These are phyloP conservation scores for Anthopleura xanthogrammica DNA, from an alignment of 92 coral and sea anemone species.

Conservation along the genomic window DNA sequence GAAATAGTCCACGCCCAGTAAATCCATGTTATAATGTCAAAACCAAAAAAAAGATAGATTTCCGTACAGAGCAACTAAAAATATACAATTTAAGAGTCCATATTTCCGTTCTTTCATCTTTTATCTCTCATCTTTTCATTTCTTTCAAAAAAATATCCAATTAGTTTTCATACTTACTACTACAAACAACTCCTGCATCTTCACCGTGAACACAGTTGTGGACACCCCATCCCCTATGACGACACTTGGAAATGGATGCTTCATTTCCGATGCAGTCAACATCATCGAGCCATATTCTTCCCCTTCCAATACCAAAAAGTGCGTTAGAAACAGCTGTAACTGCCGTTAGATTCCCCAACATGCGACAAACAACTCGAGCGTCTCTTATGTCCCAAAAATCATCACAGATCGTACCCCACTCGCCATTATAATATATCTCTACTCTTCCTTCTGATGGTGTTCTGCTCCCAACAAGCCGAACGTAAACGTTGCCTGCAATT, in stretches of 20 bases:
- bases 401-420: slow-evolving; percentile 64
- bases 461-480: slow-evolving; percentile 37
- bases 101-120: too few relatives aligned
- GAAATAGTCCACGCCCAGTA: too few relatives aligned
- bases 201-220: slow-evolving; percentile 5
- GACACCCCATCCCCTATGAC: not conserved
- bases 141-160: too few relatives aligned
- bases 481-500: not conserved
- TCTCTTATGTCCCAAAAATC: slow-evolving; percentile 48
- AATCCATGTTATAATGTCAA: too few relatives aligned
- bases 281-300: slow-evolving; percentile 8
- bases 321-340: not conserved
- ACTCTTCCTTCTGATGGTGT: slow-evolving; percentile 42
- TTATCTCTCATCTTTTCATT: too few relatives aligned
- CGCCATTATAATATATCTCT: slow-evolving; percentile 59
- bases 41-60: too few relatives aligned
- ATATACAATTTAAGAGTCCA: too few relatives aligned
- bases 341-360: slow-evolving; percentile 49
- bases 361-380: slow-evolving; percentile 62
- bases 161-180: not conserved
- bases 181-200: slow-evolving; percentile 11
- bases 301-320: slow-evolving; percentile 1
- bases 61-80: too few relatives aligned
- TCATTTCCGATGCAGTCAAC: slow-evolving; percentile 7
- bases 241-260: not conserved